Conservation (phyloP, 1,140 invertebrate genomes). For the Drosophila sp. region DNA sequence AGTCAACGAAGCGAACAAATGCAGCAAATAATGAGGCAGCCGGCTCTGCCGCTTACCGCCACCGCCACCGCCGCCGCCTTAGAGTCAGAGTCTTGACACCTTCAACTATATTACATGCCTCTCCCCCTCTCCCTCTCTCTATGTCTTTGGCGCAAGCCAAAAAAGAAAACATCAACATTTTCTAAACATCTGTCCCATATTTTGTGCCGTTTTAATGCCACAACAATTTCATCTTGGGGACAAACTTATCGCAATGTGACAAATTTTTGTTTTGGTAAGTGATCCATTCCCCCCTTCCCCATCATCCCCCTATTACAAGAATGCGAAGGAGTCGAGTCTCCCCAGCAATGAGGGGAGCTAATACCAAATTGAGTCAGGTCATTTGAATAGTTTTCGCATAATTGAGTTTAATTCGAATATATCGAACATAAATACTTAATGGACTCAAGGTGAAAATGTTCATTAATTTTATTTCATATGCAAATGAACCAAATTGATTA, state of each 20-base stretch:
- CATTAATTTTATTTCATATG: conserved; percentile 28
- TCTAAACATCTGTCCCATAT: conserved; percentile 78
- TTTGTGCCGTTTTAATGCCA: conserved; percentile 75
- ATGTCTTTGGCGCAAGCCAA: conserved; percentile 72
- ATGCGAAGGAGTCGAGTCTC: conserved; percentile 30
- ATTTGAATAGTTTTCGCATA: conserved; percentile 54
- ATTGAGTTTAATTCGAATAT: conserved; percentile 67
- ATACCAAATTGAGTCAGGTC: conserved; percentile 31
- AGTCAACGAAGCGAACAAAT: conserved; percentile 59
- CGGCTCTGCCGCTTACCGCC: conserved; percentile 54
- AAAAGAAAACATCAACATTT: conserved; percentile 19
- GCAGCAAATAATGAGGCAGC: conserved; percentile 77
- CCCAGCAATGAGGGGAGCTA: conserved; percentile 32
- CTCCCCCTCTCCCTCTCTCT: neutral
- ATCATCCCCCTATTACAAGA: too few species aligned
- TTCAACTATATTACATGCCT: conserved; percentile 50
- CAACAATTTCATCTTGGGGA: conserved; percentile 30
- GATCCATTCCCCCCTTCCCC: conserved; percentile 2
- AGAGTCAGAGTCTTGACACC: conserved; percentile 63
- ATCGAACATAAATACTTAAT: conserved; percentile 69
- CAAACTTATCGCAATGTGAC: conserved; percentile 57
- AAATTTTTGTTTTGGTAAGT: conserved; percentile 65
- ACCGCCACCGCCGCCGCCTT: conserved; percentile 23
- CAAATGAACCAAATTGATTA: conserved; percentile 20
- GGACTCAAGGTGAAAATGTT: conserved; percentile 63